These are phyloP conservation scores for Scaptodrosophila lebanonensis DNA, from an alignment of 1,140 invertebrate genomes.

Conservation along the genomic window DNA sequence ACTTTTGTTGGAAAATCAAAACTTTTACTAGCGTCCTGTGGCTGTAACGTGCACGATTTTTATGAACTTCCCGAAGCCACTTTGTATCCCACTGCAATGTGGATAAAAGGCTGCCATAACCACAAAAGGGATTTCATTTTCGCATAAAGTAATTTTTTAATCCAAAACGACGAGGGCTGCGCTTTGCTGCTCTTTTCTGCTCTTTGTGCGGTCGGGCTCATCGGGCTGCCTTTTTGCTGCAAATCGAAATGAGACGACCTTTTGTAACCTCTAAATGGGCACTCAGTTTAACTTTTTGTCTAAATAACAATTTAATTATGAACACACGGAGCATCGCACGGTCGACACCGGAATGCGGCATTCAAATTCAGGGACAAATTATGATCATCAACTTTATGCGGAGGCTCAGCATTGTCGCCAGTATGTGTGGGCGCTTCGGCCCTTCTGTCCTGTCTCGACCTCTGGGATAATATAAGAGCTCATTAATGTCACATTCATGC, in stretches of 20 bases:
- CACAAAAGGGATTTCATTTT: constrained; percentile 29
- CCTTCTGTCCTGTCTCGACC: constrained; percentile 29
- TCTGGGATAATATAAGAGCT: constrained; percentile 66
- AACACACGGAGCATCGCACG: constrained; percentile 21
- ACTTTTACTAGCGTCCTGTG: constrained; percentile 28
- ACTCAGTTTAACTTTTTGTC: constrained; percentile 44
- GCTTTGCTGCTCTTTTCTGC: constrained; percentile 12
- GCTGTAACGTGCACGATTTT: constrained; percentile 9
- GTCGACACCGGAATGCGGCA: constrained; percentile 14
- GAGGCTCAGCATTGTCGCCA: no score
- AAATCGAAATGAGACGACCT: constrained; percentile 33
- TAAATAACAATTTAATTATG: constrained; percentile 70
- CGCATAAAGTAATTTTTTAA: constrained; percentile 54
- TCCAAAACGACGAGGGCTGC: constrained; percentile 7
- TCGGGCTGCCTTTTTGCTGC: neutral
- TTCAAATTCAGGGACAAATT: constrained; percentile 62
- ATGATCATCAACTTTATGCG: constrained; percentile 54
- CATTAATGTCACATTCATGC: constrained; percentile 72
- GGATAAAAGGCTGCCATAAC: constrained; percentile 14
- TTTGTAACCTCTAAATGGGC: constrained; percentile 65
- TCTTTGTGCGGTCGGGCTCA: no score
- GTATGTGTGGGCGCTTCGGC: neutral
- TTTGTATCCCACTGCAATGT: constrained; percentile 14
- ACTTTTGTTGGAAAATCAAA: constrained; percentile 40
- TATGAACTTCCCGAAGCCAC: constrained; percentile 3